A percentile compares a stretch with the other conserved stretches of the same genome.
These are phyloP conservation scores for Muscicapa striata DNA, from an alignment of 2,797 vertebrate species.

Conservation along the genomic window DNA sequence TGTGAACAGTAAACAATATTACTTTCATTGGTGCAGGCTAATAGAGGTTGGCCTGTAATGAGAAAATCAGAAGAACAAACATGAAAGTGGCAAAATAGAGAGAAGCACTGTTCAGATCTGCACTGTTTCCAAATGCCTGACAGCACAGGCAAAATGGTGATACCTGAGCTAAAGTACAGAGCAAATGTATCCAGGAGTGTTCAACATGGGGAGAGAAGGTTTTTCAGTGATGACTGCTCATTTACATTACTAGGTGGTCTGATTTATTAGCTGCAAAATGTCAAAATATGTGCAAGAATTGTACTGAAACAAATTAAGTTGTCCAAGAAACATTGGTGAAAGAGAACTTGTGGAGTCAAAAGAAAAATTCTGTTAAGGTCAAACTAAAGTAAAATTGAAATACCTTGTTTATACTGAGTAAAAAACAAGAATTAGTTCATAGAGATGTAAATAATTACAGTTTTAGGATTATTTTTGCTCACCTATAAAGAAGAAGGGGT, in stretches of 20 bases:
- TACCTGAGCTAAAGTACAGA: neutral
- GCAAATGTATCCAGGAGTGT: neutral
- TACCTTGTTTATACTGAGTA: neutral
- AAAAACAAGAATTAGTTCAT: neutral
- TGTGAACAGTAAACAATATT: neutral
- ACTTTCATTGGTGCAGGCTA: neutral
- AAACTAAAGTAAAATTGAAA: neutral
- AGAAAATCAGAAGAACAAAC: neutral
- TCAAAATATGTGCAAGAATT: neutral
- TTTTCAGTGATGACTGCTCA: neutral
- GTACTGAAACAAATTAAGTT: neutral
- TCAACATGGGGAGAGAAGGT: neutral
- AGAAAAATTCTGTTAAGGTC: neutral
- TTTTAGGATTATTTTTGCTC: neutral
- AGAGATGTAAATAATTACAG: neutral
- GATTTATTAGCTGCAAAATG: neutral
- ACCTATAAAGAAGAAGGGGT: neutral
- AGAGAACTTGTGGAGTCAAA: neutral
- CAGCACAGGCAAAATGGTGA: neutral
- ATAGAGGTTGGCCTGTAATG: neutral
- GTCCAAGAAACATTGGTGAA: neutral
- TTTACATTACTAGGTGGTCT: neutral
- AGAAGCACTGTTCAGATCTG: neutral
- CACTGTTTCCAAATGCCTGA: neutral
- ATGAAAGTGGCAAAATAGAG: neutral